A percentile compares a stretch with the other conserved stretches of the same genome.
These are phyloP conservation scores for Calameuta filiformis DNA, from an alignment of 2,888 invertebrate species.

Conservation along the genomic window DNA sequence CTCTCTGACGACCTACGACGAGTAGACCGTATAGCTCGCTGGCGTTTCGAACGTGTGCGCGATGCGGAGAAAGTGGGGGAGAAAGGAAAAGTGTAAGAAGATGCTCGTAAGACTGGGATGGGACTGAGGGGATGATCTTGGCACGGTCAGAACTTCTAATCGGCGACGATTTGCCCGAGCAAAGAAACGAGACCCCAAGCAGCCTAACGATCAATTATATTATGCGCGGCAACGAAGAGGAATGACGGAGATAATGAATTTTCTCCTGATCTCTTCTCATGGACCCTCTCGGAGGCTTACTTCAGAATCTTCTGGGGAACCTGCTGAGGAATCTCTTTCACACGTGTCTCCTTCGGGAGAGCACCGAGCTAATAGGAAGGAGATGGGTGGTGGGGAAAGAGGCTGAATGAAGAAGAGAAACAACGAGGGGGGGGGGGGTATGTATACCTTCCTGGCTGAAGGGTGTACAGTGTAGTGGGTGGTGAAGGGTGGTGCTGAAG, in stretches of 20 bases:
- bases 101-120: neutral
- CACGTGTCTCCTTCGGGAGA: neutral
- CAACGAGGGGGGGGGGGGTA: neutral
- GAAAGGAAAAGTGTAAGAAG: neutral
- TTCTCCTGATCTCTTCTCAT: slow-evolving; percentile 30
- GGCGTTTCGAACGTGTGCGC: neutral
- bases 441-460: slow-evolving; percentile 16
- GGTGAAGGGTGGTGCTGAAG: neutral
- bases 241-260: slow-evolving; percentile 60
- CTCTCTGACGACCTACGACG: neutral
- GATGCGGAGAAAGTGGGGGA: neutral
- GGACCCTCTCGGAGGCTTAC: slow-evolving; percentile 1
- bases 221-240: slow-evolving; percentile 34
- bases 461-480: slow-evolving; percentile 18
- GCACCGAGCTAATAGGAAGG: neutral
- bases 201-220: slow-evolving; percentile 29
- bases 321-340: neutral
- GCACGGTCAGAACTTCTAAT: neutral
- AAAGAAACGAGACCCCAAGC: slow-evolving; percentile 27
- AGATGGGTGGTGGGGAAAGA: neutral
- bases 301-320: neutral
- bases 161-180: neutral
- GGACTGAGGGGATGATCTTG: neutral
- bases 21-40: neutral
- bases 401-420: too few species aligned